Base-by-base conservation (phyloP, 2,888 invertebrate genomes). In the Microdon myrmicae region DNA sequence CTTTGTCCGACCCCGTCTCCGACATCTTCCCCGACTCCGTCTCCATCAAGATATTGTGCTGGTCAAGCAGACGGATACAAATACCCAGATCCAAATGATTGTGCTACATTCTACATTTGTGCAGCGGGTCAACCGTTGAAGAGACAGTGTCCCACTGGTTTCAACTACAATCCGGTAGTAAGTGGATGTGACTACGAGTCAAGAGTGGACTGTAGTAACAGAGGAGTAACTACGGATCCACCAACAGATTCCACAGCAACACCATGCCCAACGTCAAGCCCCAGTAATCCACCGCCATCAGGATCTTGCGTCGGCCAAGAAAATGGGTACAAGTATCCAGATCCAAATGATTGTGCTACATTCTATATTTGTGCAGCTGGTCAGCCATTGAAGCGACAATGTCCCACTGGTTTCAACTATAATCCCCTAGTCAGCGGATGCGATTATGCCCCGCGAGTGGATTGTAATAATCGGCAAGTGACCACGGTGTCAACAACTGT, bases 31-130 rank as follows among this genome's bases (percentile, higher is more conserved):
- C n/a, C n/a, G n/a, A n/a, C n/a, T n/a, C n/a, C n/a, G n/a, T n/a
- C n/a, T n/a, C n/a, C n/a, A n/a, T n/a, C n/a, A n/a, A n/a, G n/a
- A n/a, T n/a, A n/a, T n/a, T n/a, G n/a, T n/a, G n/a, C n/a, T n/a
- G n/a, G n/a, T n/a, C n/a, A n/a, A n/a, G n/a, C n/a, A n/a, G n/a
- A n/a, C n/a, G n/a, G n/a, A n/a, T n/a, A n/a, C n/a, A n/a, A n/a
- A n/a, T n/a, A n/a, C n/a, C n/a, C n/a, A n/a, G 48, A 48, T 5
- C 38, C 13, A 3, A 8, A 8, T 3, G 47, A 55, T 7, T 55
- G 55, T 7, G 9, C 10, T 2, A 48, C 12, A 12, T 20, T 23
- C 3, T n/a, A n/a, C 2, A 20, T 48, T 23, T 48, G 48, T 14
- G n/a, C n/a, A 4, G 16, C 2, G 5, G 31, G 31, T n/a, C 4